Evolutionary conservation across 2,797 vertebrate species (phyloP).

Genomic region (Otolemur crassicaudatus): DNA sequence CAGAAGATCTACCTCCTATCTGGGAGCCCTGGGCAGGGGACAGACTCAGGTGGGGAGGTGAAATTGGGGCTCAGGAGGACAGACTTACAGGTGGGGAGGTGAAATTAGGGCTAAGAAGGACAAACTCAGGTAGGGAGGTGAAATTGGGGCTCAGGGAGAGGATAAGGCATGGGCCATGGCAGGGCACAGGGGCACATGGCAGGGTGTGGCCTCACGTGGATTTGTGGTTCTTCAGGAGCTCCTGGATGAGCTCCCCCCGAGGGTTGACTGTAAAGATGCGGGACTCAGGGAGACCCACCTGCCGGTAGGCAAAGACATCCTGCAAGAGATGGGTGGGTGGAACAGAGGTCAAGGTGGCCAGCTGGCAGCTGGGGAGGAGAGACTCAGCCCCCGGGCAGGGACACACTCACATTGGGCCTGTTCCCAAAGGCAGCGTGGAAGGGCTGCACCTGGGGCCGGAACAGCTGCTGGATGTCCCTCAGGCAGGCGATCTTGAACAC

Average conservation of each 20-base stretch:
- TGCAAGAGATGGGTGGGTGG: slow-evolving; percentile 78
- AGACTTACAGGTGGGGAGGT: background rate
- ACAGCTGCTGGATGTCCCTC: slow-evolving; percentile 94
- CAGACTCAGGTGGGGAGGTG: background rate
- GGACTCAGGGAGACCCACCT: slow-evolving; percentile 93
- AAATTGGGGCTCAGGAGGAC: background rate
- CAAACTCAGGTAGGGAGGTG: background rate
- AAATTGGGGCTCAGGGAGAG: background rate
- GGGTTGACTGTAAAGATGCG: slow-evolving; percentile 96
- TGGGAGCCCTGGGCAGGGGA: background rate
- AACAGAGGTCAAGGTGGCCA: background rate
- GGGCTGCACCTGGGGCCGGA: slow-evolving; percentile 88
- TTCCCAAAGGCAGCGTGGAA: slow-evolving; percentile 98
- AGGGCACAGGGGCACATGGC: accelerated
- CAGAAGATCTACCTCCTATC: accelerated
- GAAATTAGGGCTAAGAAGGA: background rate
- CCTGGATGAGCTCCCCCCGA: slow-evolving; percentile 96
- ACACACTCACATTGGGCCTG: slow-evolving; percentile 92
- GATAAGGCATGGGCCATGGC: accelerated
- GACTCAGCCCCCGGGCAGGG: background rate
- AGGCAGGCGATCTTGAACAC: slow-evolving; percentile 97
- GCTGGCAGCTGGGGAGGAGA: background rate
- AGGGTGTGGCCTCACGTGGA: slow-evolving; percentile 91
- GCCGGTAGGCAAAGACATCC: slow-evolving; percentile 94
- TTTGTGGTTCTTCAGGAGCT: slow-evolving; percentile 92